Evolutionary conservation across 2,888 invertebrate species (phyloP), one percentile per base, ranked within the genome.

Genomic region (Epinotia demarniana): DNA sequence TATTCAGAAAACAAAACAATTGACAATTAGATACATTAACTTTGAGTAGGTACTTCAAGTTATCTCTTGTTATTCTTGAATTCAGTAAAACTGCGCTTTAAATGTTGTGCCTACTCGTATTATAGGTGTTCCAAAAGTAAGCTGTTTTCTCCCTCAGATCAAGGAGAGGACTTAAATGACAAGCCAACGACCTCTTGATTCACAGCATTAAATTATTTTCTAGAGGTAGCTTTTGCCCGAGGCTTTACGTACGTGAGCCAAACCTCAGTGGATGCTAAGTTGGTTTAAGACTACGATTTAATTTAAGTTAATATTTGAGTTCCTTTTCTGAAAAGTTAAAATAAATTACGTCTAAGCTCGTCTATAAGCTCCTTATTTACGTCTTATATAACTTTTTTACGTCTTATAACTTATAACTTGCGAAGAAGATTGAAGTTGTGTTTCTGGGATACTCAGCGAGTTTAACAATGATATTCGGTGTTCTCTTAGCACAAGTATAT

Each of bases 201-300:
- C 43, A 58, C 70, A 23, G 64, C 23, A 66, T 70, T 63, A 70
- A 75, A 70, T 74, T 71, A 75, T 70, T 11, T 62, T 71, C 64
- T 66, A n/a, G n/a, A n/a, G n/a, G n/a, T n/a, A 75, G 60, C 70
- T 49, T 49, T 27, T 60, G 75, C 64, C 27, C 27, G 46, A 53
- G 64, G 64, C 60, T 49, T 46, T 60, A 43, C 53, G 70, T 70
- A 64, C 58, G 60, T 33, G 57, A 58, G 57, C 13, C 43, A 55
- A 69, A 58, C 68, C 73, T 57, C 68, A 57, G 23, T 18, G 68
- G 33, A 8, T 8, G 55, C 33, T 57, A 70, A 64, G 39, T 74
- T 64, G 23, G 19, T 70, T 64, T 33, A 19, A 62, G 62, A 63
- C n/a, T 64, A 64, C 4, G 18, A 60, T 60, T 66, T 70, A 55